phyloP scores from a whole-genome alignment of 2,113 vertebrate species.

The Polyodon spathula region DNA sequence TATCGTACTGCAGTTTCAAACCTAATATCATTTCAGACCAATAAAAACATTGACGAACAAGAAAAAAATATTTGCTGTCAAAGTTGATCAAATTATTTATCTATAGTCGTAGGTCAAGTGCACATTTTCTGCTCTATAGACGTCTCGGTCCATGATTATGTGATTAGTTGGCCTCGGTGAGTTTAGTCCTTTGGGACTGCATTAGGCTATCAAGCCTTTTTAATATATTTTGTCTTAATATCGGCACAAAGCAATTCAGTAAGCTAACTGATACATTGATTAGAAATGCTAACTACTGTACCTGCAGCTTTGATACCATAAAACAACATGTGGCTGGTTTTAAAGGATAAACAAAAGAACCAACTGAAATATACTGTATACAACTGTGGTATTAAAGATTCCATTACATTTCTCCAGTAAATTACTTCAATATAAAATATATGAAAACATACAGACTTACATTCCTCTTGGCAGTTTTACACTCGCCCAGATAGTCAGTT shows the following conservation, averaged over 20 bases:
- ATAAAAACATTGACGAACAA: slow-evolving; percentile 38
- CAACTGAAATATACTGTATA: no score
- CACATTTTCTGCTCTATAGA: not conserved
- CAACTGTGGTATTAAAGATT: no score
- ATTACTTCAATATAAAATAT: no score
- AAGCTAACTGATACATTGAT: no score
- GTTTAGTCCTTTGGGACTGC: not conserved
- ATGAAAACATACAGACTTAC: no score
- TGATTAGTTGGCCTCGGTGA: not conserved
- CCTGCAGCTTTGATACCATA: no score
- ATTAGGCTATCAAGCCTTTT: not conserved
- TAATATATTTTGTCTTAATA: not conserved
- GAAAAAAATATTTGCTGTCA: slow-evolving; percentile 49
- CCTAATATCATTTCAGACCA: slow-evolving; percentile 42
- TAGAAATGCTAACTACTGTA: no score
- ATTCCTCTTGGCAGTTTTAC: no score
- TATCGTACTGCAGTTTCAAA: slow-evolving; percentile 31
- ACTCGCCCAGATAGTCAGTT: no score
- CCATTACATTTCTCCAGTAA: no score
- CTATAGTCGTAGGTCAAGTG: slow-evolving; percentile 32
- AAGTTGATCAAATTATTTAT: slow-evolving; percentile 40
- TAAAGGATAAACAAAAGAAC: no score
- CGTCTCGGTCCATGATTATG: not conserved
- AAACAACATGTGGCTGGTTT: no score
- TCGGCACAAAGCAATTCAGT: not conserved